Conservation (phyloP, 2,797 vertebrate genomes). For the Periparus ater region DNA sequence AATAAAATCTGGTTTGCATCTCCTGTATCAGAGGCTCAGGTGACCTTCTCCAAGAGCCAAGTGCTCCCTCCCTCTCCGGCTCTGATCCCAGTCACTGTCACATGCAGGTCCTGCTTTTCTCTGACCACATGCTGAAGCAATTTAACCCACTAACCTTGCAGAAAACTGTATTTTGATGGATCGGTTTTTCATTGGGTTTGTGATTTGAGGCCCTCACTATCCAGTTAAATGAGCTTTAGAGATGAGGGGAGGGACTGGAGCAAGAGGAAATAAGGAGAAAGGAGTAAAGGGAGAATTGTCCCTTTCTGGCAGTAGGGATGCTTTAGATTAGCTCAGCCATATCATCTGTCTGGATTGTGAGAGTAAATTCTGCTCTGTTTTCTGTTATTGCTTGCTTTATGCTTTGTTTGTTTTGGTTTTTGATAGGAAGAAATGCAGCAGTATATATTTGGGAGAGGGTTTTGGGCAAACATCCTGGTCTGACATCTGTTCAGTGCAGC, state of each 20-base stretch:
- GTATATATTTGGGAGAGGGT: slow-evolving; percentile 31
- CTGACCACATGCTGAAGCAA: not conserved
- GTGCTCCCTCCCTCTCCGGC: not conserved
- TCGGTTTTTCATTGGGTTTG: not conserved
- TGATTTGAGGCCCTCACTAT: not conserved
- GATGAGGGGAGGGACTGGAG: not conserved
- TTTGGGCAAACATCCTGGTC: slow-evolving; percentile 59
- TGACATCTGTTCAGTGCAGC: slow-evolving; percentile 43
- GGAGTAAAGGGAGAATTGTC: not conserved
- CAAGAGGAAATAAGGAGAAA: not conserved
- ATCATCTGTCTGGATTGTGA: slow-evolving; percentile 33
- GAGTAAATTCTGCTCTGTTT: slow-evolving; percentile 49
- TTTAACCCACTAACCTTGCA: not conserved
- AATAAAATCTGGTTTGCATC: not conserved
- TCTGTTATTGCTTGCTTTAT: slow-evolving; percentile 59
- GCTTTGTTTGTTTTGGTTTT: slow-evolving; percentile 59
- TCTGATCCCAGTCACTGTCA: not conserved
- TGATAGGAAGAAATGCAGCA: slow-evolving; percentile 59
- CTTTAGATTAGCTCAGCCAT: slow-evolving; percentile 43
- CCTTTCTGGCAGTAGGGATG: not conserved
- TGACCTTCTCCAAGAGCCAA: not conserved
- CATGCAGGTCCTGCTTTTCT: not conserved
- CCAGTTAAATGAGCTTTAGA: not conserved
- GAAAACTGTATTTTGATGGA: not conserved
- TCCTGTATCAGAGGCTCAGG: not conserved